These are phyloP conservation scores for Zaprionus ornatus DNA, from an alignment of 1,140 invertebrate species.

Conservation along the genomic window DNA sequence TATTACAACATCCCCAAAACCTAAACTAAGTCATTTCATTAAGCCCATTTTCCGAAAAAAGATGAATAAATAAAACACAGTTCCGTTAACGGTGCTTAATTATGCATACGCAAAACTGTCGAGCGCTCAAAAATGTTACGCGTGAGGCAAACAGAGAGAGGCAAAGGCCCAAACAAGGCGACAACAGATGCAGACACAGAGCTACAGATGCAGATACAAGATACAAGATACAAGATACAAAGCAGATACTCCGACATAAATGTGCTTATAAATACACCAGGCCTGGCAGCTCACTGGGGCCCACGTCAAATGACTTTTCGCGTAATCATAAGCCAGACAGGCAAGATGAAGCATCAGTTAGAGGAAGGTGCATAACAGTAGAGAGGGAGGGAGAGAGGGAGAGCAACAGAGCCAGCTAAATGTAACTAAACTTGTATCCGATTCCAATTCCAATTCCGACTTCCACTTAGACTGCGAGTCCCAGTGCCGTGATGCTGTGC, in stretches of 20 bases:
- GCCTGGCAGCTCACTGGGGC: conserved; percentile 15
- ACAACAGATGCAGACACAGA: conserved; percentile 31
- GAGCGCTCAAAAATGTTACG: conserved; percentile 41
- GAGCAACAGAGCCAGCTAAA: background rate
- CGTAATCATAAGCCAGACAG: conserved; percentile 68
- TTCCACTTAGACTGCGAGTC: conserved; percentile 29
- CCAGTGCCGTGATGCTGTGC: conserved; percentile 41
- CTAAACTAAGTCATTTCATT: conserved; percentile 53
- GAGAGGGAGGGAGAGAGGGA: background rate
- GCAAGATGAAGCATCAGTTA: background rate
- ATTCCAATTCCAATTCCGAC: background rate
- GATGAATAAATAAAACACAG: conserved; percentile 50
- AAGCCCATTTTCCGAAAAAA: conserved; percentile 61
- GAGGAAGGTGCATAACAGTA: background rate
- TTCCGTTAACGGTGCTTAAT: conserved; percentile 80
- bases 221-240: conserved; percentile 8
- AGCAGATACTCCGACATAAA: background rate
- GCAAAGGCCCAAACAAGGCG: conserved; percentile 30
- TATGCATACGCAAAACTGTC: conserved; percentile 61
- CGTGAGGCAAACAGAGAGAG: conserved; percentile 28
- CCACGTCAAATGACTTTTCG: conserved; percentile 62
- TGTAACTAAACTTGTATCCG: conserved; percentile 10
- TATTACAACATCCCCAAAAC: conserved; percentile 33
- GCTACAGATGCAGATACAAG: conserved; percentile 10
- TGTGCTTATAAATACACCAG: conserved; percentile 16